phyloP scores from a whole-genome alignment of 2,888 invertebrate species.

The Phortica magna region DNA sequence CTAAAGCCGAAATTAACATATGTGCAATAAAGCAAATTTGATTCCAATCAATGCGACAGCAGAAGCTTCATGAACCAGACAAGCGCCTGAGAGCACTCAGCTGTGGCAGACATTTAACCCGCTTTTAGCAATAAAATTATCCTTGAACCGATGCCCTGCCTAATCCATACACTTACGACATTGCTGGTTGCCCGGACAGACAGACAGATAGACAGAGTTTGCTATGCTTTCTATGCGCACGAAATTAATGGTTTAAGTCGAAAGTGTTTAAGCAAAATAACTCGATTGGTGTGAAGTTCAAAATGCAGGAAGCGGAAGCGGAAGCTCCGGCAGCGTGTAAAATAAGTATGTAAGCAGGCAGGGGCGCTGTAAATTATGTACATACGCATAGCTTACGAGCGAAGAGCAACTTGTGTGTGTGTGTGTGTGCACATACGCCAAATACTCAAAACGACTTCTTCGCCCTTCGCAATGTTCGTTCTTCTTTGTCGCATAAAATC shows the following conservation, averaged over 20 bases:
- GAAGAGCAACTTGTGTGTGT: background rate
- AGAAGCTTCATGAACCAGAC: slow-evolving; percentile 39
- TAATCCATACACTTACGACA: slow-evolving; percentile 37
- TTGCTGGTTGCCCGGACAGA: background rate
- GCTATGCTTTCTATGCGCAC: slow-evolving; percentile 54
- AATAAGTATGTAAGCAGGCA: slow-evolving; percentile 9
- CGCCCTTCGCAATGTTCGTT: background rate
- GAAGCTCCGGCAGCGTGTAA: slow-evolving; percentile 34
- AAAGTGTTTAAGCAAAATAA: slow-evolving; percentile 72
- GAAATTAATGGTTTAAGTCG: slow-evolving; percentile 76
- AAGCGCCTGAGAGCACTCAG: slow-evolving; percentile 59
- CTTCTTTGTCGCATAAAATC: slow-evolving; percentile 67
- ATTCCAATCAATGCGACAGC: slow-evolving; percentile 64
- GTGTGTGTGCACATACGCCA: slow-evolving; percentile 1
- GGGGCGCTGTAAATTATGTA: slow-evolving; percentile 10
- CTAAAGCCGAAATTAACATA: slow-evolving; percentile 66
- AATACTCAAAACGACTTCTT: background rate
- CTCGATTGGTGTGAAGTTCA: background rate
- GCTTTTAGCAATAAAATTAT: slow-evolving; percentile 76
- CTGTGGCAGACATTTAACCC: slow-evolving; percentile 72
- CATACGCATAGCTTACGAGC: background rate
- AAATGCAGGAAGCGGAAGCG: background rate
- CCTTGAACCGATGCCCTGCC: slow-evolving; percentile 52
- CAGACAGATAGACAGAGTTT: too few species aligned
- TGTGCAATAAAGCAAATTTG: slow-evolving; percentile 75